Base-by-base conservation (phyloP, 2,113 vertebrate genomes). In the Planiliza haematocheilus region DNA sequence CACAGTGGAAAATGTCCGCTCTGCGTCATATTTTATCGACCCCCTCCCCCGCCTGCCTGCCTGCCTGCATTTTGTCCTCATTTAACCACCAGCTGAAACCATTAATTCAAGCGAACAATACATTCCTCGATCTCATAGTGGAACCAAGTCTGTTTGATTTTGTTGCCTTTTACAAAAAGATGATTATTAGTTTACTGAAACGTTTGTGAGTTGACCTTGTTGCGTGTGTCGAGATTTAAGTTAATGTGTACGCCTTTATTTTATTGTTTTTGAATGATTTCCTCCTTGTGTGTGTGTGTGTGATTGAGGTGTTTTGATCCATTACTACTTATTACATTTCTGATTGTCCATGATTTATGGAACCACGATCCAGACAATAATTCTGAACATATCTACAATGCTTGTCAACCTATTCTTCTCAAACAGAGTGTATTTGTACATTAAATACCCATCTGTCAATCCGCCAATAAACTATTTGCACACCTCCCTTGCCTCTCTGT, bases 401-500 rank as follows among this genome's bases (percentile, higher is more conserved):
- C 86, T 88, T 78, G 83, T 89, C 71, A 64, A 70, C 61, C 86
- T 52, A 74, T 75, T 82, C 79, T 60, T 83, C 85, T 73, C 74
- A 48, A 72, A 82, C 69, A 76, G 79, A 85, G 81, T 85, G 81
- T 87, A 77, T 30, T 30, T 30, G 24, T 21, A 78, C 80, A 74
- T 81, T 65, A 53, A 76, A 84, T 55, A 75, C 66, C 76, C 61
- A 70, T 85, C 79, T 88, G 78, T 89, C 82, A 81, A 75, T 85
- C 80, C 43, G 69, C 79, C 83, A 91, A 93, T 93, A 91, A 92
- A 91, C 66, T 63, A 75, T 86, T 91, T 90, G 86, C 88, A 88
- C 90, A 91, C 77, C 64, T 65, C 36, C 36, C 30, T 49, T 4
- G 46, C 7, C 14, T 58, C 5, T 55, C 34, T 18, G 52, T 64